A percentile compares a stretch with the other conserved stretches of the same genome.
phyloP scores from a whole-genome alignment of 1,140 invertebrate genomes.

The fruit fly (Drosophila melanogaster) region DNA sequence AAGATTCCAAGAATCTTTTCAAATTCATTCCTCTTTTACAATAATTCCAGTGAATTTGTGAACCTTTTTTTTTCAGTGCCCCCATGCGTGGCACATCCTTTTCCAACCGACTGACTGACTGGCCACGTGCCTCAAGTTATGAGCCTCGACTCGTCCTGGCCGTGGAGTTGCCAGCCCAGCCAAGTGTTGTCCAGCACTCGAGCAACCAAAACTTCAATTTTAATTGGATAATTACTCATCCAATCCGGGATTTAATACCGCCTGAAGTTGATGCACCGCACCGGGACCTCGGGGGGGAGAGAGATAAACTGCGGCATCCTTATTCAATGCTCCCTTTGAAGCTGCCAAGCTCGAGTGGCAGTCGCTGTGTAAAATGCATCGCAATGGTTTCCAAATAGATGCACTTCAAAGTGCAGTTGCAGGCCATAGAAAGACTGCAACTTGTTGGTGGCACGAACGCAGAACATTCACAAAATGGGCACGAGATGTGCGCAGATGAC shows the following conservation, averaged over 20 bases:
- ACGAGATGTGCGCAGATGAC: slow-evolving; percentile 21
- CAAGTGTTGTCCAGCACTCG: slow-evolving; percentile 24
- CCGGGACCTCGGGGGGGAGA: background rate
- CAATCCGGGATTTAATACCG: slow-evolving; percentile 64
- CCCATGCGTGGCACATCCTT: slow-evolving; percentile 28
- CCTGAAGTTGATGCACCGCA: slow-evolving; percentile 51
- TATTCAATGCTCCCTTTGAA: slow-evolving; percentile 30
- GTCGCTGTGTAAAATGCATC: slow-evolving; percentile 52
- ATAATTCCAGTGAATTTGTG: background rate
- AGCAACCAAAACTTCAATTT: slow-evolving; percentile 53
- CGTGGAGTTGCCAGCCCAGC: background rate
- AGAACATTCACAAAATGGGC: slow-evolving; percentile 39
- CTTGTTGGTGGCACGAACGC: slow-evolving; percentile 66
- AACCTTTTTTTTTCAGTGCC: slow-evolving; percentile 1
- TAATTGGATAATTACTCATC: slow-evolving; percentile 80
- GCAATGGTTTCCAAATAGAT: slow-evolving; percentile 66
- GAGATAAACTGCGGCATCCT: slow-evolving; percentile 9
- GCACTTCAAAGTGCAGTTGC: slow-evolving; percentile 33
- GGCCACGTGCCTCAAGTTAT: slow-evolving; percentile 57
- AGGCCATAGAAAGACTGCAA: slow-evolving; percentile 46
- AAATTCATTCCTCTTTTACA: background rate
- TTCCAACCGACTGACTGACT: slow-evolving; percentile 46
- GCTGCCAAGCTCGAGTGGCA: slow-evolving; percentile 30
- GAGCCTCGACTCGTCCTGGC: slow-evolving; percentile 2
- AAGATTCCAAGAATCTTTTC: background rate